These are phyloP conservation scores for Arrhamphus sclerolepis DNA, from an alignment of 2,797 vertebrate genomes.

Conservation along the genomic window DNA sequence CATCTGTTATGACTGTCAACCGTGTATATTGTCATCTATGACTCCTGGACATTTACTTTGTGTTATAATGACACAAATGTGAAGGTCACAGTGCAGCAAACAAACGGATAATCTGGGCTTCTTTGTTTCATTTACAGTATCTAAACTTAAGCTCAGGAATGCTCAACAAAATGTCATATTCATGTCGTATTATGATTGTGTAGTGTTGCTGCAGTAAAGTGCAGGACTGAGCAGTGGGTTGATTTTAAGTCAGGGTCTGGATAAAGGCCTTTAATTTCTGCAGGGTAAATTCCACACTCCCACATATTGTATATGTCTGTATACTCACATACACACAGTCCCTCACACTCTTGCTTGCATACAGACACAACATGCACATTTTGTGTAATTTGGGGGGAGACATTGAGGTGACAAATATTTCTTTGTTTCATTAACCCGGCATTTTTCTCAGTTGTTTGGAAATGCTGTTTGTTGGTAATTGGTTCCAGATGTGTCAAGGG, in stretches of 20 bases:
- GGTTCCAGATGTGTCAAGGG: constrained; percentile 39
- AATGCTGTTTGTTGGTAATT: constrained; percentile 21
- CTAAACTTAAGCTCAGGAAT: not conserved
- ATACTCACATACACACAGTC: constrained; percentile 13
- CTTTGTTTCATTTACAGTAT: not conserved
- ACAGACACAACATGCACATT: constrained; percentile 27
- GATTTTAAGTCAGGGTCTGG: constrained; percentile 25
- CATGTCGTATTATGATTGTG: not conserved
- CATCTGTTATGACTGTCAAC: constrained; percentile 38
- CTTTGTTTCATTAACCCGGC: constrained; percentile 28
- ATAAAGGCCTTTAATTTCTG: constrained; percentile 41
- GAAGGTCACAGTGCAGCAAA: constrained; percentile 12
- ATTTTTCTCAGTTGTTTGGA: constrained; percentile 32
- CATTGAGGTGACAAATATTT: constrained; percentile 25
- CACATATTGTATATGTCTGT: constrained; percentile 28
- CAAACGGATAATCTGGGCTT: not conserved
- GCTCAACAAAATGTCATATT: not conserved
- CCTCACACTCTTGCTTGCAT: constrained; percentile 5
- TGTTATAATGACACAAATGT: constrained; percentile 24
- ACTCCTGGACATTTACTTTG: constrained; percentile 10
- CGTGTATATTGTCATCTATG: constrained; percentile 3
- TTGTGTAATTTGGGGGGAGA: constrained; percentile 37
- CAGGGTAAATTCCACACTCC: constrained; percentile 46
- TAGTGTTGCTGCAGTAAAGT: not conserved
- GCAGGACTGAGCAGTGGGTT: not conserved